Conservation (phyloP, 2,888 invertebrate species). For the Nymphalis polychloros region DNA sequence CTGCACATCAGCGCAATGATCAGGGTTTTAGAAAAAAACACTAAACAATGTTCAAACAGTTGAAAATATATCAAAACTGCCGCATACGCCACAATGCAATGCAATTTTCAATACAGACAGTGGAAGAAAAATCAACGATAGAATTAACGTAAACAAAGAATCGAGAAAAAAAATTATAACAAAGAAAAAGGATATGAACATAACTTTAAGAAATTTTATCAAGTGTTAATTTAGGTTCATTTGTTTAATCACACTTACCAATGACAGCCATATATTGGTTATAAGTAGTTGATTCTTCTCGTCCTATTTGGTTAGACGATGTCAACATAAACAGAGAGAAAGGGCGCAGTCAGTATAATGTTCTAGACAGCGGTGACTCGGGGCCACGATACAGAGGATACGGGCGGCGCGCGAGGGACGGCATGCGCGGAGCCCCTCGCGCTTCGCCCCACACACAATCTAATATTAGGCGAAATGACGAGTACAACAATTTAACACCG, state of each 20-base stretch:
- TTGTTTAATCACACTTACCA: constrained; percentile 89
- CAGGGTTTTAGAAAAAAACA: constrained; percentile 53
- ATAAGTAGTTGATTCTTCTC: constrained; percentile 98
- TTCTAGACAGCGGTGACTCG: constrained; percentile 70
- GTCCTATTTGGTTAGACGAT: constrained; percentile 89
- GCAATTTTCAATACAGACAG: constrained; percentile 70
- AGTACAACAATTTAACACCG: constrained; percentile 76
- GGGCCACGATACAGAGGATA: constrained; percentile 64
- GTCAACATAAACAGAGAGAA: constrained; percentile 87
- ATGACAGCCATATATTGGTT: constrained; percentile 97
- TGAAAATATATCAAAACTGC: constrained; percentile 64
- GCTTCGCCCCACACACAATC: constrained; percentile 69
- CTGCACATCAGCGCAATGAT: constrained; percentile 56
- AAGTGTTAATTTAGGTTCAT: constrained; percentile 79
- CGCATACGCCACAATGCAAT: constrained; percentile 80
- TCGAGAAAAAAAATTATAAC: constrained; percentile 52
- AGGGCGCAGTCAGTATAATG: constrained; percentile 80
- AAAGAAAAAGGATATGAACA: constrained; percentile 59
- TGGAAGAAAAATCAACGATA: constrained; percentile 59
- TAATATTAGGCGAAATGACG: constrained; percentile 64
- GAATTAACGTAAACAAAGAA: constrained; percentile 51
- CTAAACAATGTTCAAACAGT: constrained; percentile 62
- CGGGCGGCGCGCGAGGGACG: constrained; percentile 57
- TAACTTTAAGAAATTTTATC: constrained; percentile 67
- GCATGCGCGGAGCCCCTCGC: constrained; percentile 61